Evolutionary conservation across 2,888 invertebrate species (phyloP), one percentile per base, ranked within the genome.

Genomic region (Mantis religiosa): DNA sequence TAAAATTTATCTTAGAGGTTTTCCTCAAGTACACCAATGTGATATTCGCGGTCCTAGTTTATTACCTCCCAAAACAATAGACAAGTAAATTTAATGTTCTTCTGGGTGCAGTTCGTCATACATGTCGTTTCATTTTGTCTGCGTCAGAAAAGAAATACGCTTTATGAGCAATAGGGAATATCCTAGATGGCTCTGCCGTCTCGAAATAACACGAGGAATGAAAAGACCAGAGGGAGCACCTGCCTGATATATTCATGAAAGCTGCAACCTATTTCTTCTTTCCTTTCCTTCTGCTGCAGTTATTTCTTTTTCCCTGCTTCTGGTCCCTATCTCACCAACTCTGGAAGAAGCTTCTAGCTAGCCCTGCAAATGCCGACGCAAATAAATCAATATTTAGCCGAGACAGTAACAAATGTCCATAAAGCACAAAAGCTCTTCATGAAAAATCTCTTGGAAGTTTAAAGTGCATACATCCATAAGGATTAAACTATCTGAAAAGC

Each of bases 221-320:
- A 71, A 71, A 71, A 71, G 81, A 30, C 86, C 86, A 15, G n/a
- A 41, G 86, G 81, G 86, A 30, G 47, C 28, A 81, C 86, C 12
- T 6, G 30, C 8, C 81, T 86, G 86, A 86, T 86, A 86, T 81
- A 86, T 86, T 86, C 85, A 85, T 85, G 54, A 28, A 85, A 85
- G 71, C 71, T 85, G n/a, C 54, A 85, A 28, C 85, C 54, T 85
- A 28, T 71, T 20, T 85, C 30, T 81, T 28, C 54, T 7, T 71
- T 20, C 54, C 30, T 30, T 28, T 86, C 20, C 81, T 86, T 41
- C 15, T 47, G 27, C 6, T 85, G 27, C 27, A 3, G 54, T n/a
- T 85, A 85, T 47, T 84, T 41, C 41, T 54, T 54, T 27, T 54
- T 28, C 8, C n/a, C n/a, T 27, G 27, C 54, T 28, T 71, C 27